These are phyloP conservation scores for Conger conger DNA, from an alignment of 2,113 vertebrate genomes.

Conservation along the genomic window DNA sequence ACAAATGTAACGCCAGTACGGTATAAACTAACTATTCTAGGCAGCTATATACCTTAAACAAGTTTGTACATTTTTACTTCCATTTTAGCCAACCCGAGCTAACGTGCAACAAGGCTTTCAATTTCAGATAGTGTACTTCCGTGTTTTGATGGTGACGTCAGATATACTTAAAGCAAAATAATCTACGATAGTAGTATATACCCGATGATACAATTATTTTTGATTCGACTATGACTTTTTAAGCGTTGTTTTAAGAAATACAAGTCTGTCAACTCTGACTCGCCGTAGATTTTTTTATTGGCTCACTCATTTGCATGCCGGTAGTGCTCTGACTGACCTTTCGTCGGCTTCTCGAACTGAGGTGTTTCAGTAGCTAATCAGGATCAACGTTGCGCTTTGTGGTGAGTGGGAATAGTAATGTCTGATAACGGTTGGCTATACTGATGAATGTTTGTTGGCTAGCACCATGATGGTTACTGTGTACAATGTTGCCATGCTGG, in stretches of 20 bases:
- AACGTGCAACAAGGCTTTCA: not conserved
- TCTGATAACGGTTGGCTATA: not conserved
- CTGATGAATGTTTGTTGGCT: no score
- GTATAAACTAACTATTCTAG: no score
- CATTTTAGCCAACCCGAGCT: not conserved
- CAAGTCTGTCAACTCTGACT: not conserved
- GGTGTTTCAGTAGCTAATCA: not conserved
- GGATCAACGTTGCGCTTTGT: not conserved
- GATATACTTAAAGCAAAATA: not conserved
- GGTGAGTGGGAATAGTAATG: not conserved
- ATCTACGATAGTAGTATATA: not conserved
- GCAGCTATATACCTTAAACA: not conserved
- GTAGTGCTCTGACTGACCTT: not conserved
- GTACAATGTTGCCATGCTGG: no score
- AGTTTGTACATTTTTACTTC: not conserved
- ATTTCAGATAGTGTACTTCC: slow-evolving; percentile 27
- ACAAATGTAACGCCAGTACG: not conserved
- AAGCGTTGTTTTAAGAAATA: not conserved
- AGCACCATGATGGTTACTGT: no score
- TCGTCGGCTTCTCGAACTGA: not conserved
- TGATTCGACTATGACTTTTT: not conserved
- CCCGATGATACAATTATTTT: not conserved
- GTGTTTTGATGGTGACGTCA: slow-evolving; percentile 35
- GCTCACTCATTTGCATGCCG: no score
- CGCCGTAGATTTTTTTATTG: not conserved